These are phyloP conservation scores for Andrena haemorrhoa DNA, from an alignment of 2,888 invertebrate species.

Conservation along the genomic window DNA sequence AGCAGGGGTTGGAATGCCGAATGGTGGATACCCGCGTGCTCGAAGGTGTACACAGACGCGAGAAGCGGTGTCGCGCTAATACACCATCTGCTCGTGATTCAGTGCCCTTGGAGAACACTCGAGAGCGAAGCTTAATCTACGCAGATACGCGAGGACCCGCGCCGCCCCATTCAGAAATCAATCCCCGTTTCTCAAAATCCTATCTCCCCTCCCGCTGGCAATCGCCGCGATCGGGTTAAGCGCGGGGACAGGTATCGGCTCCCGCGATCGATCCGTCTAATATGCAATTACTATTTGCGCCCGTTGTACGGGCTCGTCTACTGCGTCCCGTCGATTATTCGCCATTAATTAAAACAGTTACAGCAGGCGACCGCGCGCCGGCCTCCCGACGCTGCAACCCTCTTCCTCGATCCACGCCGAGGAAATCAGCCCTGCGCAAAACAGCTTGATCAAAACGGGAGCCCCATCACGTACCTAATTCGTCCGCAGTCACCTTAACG, in stretches of 20 bases:
- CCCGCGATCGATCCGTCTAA: conserved; percentile 54
- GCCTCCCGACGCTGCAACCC: neutral
- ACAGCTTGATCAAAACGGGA: conserved; percentile 13
- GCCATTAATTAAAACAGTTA: conserved; percentile 55
- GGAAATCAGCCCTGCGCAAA: conserved; percentile 7
- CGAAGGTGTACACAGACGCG: no score
- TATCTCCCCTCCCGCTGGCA: neutral
- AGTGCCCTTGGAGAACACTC: no score
- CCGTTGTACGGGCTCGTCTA: conserved; percentile 40
- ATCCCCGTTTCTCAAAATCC: conserved; percentile 2
- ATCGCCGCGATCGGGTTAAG: conserved; percentile 43
- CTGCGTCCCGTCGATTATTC: conserved; percentile 43
- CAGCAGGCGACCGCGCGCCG: conserved; percentile 28
- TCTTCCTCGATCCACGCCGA: conserved; percentile 27
- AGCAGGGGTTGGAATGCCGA: no score
- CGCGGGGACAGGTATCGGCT: conserved; percentile 8
- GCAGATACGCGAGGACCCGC: no score
- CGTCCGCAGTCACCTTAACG: no score
- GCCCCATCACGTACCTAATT: no score
- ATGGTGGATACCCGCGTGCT: no score
- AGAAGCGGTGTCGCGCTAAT: no score
- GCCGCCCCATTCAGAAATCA: neutral
- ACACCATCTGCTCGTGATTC: no score
- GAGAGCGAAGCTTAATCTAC: no score
- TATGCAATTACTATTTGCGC: conserved; percentile 53